Evolutionary conservation across 2,888 invertebrate genomes (phyloP), one percentile per base, ranked within the genome.

Genomic region (Unio pictorum): DNA sequence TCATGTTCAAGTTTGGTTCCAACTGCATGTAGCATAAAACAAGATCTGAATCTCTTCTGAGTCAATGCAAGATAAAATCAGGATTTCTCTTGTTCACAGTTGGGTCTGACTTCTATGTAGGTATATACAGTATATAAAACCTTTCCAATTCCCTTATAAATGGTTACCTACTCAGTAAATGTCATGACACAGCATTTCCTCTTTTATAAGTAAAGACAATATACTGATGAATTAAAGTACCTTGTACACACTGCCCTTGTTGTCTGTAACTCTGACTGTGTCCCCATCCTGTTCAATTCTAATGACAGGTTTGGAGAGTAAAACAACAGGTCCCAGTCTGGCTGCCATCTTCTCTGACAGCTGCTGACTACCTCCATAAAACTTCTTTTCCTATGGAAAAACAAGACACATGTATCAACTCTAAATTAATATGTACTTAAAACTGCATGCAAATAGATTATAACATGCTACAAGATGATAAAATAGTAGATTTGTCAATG

Each of bases 331-430:
- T 28, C 85, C 86, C 18, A 91, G 76, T 55, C 75, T 76, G 63
- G 86, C 81, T 5, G 89, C 88, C 65, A 91, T 83, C 56, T 84
- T 84, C 62, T 88, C 81, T 68, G 88, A 87, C 54, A 91, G 81
- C 75, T 91, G 90, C 74, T 90, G 90, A 4, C 89, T 84, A 20
- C 91, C 91, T 26, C 91, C 91, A 54, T 84, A 71, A 63, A 90
- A 78, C 76, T 90, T 90, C 65, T 86, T 80, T 75, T 91, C 91
- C 85, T 91, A 71, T 28, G 76, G 70, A 56, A 55, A 67, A 58
- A 23, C 18, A 23, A 63, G 4, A 2, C 26, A 54, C n/a, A 28
- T n/a, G 26, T 6, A 20, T 68, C 18, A 58, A 58, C 1, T 59
- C 59, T 59, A 15, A 17, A n/a, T 4, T 23, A 11, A 59, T 59